Evolutionary conservation across 2,888 invertebrate genomes (phyloP).

Genomic region (Zhengitettix transpicula): DNA sequence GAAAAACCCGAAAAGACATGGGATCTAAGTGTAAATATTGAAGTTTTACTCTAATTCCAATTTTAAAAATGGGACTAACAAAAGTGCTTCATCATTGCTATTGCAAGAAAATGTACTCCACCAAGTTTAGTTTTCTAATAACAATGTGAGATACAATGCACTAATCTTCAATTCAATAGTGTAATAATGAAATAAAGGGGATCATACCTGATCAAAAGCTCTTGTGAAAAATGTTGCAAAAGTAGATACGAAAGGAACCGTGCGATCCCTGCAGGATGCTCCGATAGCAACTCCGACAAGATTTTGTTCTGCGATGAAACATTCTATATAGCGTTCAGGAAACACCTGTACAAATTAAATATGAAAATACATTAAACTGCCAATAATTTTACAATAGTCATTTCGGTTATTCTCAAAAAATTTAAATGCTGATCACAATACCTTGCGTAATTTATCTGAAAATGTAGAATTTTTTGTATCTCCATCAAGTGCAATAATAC

Average conservation of each 20-base stretch:
- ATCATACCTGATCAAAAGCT: slow-evolving; percentile 80
- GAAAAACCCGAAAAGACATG: no score
- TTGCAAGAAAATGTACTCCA: no score
- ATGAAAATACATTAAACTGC: not conserved
- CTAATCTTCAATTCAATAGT: not conserved
- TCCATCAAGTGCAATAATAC: slow-evolving; percentile 89
- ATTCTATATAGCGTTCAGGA: slow-evolving; percentile 75
- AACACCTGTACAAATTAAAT: slow-evolving; percentile 18
- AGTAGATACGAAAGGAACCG: slow-evolving; percentile 88
- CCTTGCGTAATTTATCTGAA: slow-evolving; percentile 77
- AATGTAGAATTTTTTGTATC: slow-evolving; percentile 99
- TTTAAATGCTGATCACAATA: slow-evolving; percentile 6
- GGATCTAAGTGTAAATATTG: no score
- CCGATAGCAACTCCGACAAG: slow-evolving; percentile 92
- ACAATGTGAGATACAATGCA: not conserved
- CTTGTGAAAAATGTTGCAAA: slow-evolving; percentile 96
- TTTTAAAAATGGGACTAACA: no score
- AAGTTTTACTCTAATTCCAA: no score
- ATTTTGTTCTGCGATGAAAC: slow-evolving; percentile 99
- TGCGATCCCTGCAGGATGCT: slow-evolving; percentile 78
- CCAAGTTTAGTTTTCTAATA: no score
- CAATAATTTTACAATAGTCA: not conserved
- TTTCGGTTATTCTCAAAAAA: not conserved
- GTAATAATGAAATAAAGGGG: not conserved
- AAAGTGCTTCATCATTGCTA: no score